Evolutionary conservation across 1,140 invertebrate species (phyloP).

Genomic region (Diorhabda carinulata): DNA sequence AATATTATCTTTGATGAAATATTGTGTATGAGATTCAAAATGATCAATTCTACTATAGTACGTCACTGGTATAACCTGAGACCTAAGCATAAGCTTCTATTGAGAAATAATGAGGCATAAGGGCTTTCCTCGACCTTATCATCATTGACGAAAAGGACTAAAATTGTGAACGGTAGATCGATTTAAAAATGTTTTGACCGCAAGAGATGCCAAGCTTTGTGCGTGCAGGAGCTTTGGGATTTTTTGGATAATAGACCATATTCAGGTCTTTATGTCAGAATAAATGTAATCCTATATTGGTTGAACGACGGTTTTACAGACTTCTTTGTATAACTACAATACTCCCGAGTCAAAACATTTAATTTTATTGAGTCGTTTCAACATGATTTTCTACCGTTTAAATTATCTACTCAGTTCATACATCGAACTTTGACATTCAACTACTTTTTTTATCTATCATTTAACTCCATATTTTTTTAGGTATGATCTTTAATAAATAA

Average conservation of each 20-base stretch:
- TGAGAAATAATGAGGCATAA: slow-evolving; percentile 2
- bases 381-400: slow-evolving; percentile 6
- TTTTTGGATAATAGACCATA: slow-evolving; percentile 42
- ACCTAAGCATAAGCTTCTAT: neutral
- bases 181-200: slow-evolving; percentile 45
- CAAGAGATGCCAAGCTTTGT: slow-evolving; percentile 34
- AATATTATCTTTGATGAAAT: no score
- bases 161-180: slow-evolving; percentile 28
- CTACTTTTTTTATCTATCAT: no score
- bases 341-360: slow-evolving; percentile 37
- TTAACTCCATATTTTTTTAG: no score
- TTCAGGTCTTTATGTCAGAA: slow-evolving; percentile 40
- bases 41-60: neutral
- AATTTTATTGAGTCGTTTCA: slow-evolving; percentile 27
- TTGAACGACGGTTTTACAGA: slow-evolving; percentile 32
- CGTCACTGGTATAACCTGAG: slow-evolving; percentile 1
- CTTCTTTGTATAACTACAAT: slow-evolving; percentile 28
- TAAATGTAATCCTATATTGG: slow-evolving; percentile 42
- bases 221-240: slow-evolving; percentile 30
- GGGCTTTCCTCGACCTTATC: slow-evolving; percentile 1
- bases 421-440: no score
- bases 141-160: neutral
- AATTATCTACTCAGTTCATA: neutral
- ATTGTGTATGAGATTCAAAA: no score
- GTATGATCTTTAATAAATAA: no score